These are phyloP conservation scores for Sinodicranocentrus sp. DNA, from an alignment of 2,888 invertebrate genomes.

Conservation along the genomic window DNA sequence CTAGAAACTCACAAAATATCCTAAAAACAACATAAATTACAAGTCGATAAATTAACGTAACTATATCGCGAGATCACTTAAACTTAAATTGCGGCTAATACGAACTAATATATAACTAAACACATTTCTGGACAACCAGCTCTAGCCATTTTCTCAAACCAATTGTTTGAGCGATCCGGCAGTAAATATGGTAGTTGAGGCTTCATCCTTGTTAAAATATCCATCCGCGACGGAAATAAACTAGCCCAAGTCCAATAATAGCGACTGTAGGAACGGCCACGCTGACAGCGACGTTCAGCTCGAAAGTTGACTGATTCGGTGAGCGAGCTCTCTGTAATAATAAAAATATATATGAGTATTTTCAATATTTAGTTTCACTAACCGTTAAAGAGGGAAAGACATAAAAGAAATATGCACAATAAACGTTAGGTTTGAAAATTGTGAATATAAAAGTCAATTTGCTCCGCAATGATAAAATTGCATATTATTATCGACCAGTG, in stretches of 20 bases:
- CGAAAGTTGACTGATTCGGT: slow-evolving; percentile 41
- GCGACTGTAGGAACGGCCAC: slow-evolving; percentile 57
- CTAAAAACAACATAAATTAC: slow-evolving; percentile 12
- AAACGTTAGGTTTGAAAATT: neutral
- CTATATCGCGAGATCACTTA: neutral
- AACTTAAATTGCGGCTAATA: neutral
- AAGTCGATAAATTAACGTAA: slow-evolving; percentile 6
- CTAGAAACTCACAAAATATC: slow-evolving; percentile 46
- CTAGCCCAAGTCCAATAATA: slow-evolving; percentile 51
- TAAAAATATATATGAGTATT: neutral
- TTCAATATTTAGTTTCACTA: neutral
- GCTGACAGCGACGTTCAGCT: slow-evolving; percentile 49
- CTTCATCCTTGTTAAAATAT: neutral
- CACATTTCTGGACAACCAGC: neutral
- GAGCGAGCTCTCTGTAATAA: slow-evolving; percentile 20
- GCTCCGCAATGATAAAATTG: neutral
- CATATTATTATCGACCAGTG: neutral
- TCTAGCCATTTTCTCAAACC: no score
- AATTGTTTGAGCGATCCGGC: no score
- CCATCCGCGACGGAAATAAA: slow-evolving; percentile 40
- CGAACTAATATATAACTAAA: neutral
- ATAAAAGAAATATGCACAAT: no score
- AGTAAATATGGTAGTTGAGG: neutral
- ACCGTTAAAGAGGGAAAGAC: no score
- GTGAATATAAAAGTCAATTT: slow-evolving; percentile 24